A percentile compares a stretch with the other conserved stretches of the same genome.
These are phyloP conservation scores for Zenarchopterus dispar DNA, from an alignment of 2,797 vertebrate genomes.

Conservation along the genomic window DNA sequence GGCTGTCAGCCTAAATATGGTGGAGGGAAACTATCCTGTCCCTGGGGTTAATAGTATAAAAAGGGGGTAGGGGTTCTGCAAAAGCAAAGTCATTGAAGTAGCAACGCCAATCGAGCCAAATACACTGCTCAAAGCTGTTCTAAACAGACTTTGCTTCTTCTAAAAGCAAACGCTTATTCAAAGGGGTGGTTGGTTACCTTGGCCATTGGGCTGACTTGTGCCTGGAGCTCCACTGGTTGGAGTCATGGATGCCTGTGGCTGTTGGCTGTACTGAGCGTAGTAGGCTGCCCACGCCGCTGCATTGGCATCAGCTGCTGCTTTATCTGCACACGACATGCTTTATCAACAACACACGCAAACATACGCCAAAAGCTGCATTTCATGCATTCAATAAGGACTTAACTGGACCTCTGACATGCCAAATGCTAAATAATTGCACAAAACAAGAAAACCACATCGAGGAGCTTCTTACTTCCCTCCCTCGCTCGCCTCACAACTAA, in stretches of 20 bases:
- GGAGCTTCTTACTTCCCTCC: too few species aligned
- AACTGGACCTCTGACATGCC: too few species aligned
- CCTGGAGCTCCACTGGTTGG: constrained; percentile 91
- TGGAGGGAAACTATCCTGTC: constrained; percentile 63
- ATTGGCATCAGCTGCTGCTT: constrained; percentile 96
- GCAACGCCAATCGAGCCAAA: constrained; percentile 37
- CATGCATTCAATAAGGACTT: too few species aligned
- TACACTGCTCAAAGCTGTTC: constrained; percentile 49
- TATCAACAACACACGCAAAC: too few species aligned
- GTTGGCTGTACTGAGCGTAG: constrained; percentile 98
- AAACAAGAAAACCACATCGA: too few species aligned
- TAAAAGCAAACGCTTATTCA: neutral
- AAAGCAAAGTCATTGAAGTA: constrained; percentile 45
- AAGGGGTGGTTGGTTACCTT: constrained; percentile 84
- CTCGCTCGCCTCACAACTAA: neutral
- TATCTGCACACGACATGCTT: constrained; percentile 81
- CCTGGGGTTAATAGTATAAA: constrained; percentile 27
- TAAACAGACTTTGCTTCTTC: constrained; percentile 3
- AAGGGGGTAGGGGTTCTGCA: constrained; percentile 29
- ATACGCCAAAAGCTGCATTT: too few species aligned
- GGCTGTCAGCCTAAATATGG: constrained; percentile 61
- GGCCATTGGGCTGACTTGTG: constrained; percentile 93
- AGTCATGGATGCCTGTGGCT: constrained; percentile 96
- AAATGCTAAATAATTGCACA: too few species aligned
- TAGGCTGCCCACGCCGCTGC: constrained; percentile 99